These are phyloP conservation scores for Nematostella vectensis DNA, from an alignment of 92 coral and sea anemone genomes.

Conservation along the genomic window DNA sequence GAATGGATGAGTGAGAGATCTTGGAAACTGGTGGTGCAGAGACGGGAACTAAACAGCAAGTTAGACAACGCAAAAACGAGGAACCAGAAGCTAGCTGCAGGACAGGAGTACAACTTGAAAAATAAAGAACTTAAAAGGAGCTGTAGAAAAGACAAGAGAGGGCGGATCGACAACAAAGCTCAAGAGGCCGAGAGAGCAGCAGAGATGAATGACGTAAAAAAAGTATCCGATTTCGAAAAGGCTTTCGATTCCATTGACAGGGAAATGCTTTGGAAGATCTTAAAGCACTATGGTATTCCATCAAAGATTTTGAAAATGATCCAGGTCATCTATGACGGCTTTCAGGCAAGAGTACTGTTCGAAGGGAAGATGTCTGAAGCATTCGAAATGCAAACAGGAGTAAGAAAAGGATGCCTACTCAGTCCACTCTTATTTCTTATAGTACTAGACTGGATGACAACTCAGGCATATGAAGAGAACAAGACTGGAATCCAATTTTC, in stretches of 20 bases:
- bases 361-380: too few species aligned
- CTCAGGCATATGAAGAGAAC: too few species aligned
- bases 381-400: too few species aligned
- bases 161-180: background rate
- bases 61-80: conserved; percentile 3
- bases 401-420: too few species aligned
- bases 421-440: too few species aligned
- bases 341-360: too few species aligned
- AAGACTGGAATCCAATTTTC: too few species aligned
- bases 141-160: conserved; percentile 2
- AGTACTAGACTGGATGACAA: too few species aligned
- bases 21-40: conserved; percentile 10
- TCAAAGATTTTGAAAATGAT: conserved; percentile 4
- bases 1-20: conserved; percentile 4
- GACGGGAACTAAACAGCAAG: conserved; percentile 10
- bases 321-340: conserved; percentile 5
- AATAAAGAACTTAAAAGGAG: conserved; percentile 2
- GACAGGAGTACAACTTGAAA: background rate
- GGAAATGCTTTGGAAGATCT: too few species aligned
- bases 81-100: conserved; percentile 8
- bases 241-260: too few species aligned
- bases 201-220: conserved; percentile 7
- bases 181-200: conserved; percentile 5
- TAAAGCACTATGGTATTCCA: background rate
- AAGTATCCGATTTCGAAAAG: too few species aligned